Evolutionary conservation across 2,113 vertebrate species (phyloP).

Genomic region (Barnardius zonarius): DNA sequence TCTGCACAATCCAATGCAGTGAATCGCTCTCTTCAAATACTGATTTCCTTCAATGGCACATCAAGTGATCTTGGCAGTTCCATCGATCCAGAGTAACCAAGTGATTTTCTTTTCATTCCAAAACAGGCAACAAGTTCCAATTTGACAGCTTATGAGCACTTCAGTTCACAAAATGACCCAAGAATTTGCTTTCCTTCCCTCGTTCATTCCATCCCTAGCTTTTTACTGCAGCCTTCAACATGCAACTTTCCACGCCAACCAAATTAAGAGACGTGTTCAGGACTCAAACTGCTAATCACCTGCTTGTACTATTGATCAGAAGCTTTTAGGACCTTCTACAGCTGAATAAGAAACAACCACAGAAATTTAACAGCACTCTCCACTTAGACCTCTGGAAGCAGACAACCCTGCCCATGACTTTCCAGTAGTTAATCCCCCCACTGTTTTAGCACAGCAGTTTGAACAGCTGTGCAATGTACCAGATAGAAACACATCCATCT

Average conservation of each 20-base stretch:
- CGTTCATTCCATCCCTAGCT: neutral
- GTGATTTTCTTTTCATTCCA: neutral
- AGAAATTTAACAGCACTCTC: neutral
- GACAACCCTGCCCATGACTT: neutral
- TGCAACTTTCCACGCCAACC: neutral
- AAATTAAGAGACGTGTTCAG: neutral
- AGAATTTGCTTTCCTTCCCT: neutral
- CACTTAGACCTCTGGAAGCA: neutral
- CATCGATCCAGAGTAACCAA: neutral
- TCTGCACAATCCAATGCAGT: neutral
- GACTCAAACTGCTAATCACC: constrained; percentile 12
- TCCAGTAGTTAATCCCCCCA: neutral
- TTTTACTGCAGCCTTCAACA: neutral
- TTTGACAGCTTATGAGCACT: neutral
- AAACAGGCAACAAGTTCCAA: neutral
- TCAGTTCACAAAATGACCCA: neutral
- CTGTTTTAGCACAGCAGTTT: neutral
- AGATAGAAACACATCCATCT: neutral
- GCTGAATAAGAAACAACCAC: neutral
- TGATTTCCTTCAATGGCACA: neutral
- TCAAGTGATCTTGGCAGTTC: neutral
- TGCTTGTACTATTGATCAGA: constrained; percentile 21
- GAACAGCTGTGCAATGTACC: neutral
- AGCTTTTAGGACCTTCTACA: neutral
- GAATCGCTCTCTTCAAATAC: neutral